phyloP scores from a whole-genome alignment of 2,888 invertebrate species.

The Conomelus anceps region DNA sequence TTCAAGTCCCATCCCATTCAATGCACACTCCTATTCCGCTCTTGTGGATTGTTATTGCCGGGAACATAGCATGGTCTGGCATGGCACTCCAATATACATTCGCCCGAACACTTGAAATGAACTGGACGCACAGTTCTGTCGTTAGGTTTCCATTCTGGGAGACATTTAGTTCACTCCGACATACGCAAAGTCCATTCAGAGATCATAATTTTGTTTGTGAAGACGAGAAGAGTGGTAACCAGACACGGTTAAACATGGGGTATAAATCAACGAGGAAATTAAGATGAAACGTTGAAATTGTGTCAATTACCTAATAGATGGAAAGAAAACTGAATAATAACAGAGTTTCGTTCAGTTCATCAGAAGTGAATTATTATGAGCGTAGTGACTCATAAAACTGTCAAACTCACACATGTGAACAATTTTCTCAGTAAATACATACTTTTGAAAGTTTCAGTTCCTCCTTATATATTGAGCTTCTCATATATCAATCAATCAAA shows the following conservation, averaged over 20 bases:
- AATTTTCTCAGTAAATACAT: no score
- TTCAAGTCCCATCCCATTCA: background rate
- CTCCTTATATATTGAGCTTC: no score
- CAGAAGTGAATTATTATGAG: no score
- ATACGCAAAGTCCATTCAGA: background rate
- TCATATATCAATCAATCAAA: no score
- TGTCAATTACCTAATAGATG: no score
- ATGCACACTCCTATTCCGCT: background rate
- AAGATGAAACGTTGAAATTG: no score
- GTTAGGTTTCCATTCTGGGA: background rate
- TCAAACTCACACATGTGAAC: no score
- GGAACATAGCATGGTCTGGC: background rate
- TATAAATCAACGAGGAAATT: background rate
- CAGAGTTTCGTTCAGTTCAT: no score
- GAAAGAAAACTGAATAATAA: no score
- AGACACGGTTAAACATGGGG: background rate
- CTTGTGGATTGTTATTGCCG: background rate
- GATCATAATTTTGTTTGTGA: background rate
- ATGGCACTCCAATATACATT: background rate
- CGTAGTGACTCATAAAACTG: no score
- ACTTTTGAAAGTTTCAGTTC: no score
- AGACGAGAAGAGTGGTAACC: background rate
- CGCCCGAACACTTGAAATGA: background rate
- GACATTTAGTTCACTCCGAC: background rate
- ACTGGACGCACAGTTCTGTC: background rate